A percentile compares a stretch with the other conserved stretches of the same genome.
These are phyloP conservation scores for Sapajus apella DNA, from an alignment of 2,113 vertebrate species.

Conservation along the genomic window DNA sequence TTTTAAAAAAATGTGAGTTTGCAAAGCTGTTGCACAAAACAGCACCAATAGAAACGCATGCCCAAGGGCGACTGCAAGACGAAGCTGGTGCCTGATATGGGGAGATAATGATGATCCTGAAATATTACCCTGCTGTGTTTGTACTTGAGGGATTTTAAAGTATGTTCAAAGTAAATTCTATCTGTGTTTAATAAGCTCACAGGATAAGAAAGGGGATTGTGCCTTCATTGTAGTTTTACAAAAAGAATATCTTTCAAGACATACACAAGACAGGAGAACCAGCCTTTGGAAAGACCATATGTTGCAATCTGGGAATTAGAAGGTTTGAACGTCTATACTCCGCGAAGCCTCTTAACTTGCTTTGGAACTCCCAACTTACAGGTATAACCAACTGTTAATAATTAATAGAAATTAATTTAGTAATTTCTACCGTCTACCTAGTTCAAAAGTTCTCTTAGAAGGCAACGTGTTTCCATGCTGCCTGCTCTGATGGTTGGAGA, in stretches of 20 bases:
- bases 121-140: background rate
- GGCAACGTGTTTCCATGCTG: background rate
- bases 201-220: background rate
- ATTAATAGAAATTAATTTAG: background rate
- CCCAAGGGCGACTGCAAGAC: background rate
- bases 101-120: background rate
- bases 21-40: background rate
- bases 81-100: too few species aligned
- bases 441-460: background rate
- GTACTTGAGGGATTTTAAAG: background rate
- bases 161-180: background rate
- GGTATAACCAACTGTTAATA: background rate
- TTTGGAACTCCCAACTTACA: background rate
- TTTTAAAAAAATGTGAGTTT: background rate
- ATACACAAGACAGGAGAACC: background rate
- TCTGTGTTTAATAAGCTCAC: conserved; percentile 2
- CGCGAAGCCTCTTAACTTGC: background rate
- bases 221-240: background rate
- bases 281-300: background rate
- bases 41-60: too few species aligned
- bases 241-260: background rate
- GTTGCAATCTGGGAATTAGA: background rate
- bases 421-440: background rate
- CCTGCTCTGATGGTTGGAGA: background rate
- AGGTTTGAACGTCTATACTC: background rate